A percentile compares a stretch with the other conserved stretches of the same genome.
Conservation (phyloP, 1,140 invertebrate species). For the Macrotrachela quadricornifera region DNA sequence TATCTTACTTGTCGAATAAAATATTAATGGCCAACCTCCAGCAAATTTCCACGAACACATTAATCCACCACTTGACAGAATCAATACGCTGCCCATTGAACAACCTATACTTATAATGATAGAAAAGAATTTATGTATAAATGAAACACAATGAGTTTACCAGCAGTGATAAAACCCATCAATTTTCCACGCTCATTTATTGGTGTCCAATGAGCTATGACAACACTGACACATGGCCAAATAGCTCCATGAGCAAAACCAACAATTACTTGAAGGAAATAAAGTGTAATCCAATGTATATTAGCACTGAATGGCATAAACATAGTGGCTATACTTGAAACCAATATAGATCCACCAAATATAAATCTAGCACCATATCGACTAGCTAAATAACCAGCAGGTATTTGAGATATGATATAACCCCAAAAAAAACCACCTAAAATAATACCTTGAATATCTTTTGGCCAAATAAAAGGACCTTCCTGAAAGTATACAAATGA, state of each 20-base stretch:
- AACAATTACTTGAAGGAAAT: background rate
- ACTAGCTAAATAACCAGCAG: conserved; percentile 25
- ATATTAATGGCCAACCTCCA: conserved; percentile 8
- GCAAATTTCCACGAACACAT: conserved; percentile 3
- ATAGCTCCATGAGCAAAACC: conserved; percentile 11
- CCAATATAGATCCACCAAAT: conserved; percentile 10
- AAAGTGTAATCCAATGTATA: conserved; percentile 2
- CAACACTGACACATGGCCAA: conserved; percentile 14
- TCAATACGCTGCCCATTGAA: background rate
- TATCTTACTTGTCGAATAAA: background rate
- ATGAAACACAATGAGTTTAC: conserved; percentile 2
- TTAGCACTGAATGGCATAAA: conserved; percentile 1
- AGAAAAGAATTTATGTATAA: no score
- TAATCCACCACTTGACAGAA: conserved; percentile 1
- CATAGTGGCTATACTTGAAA: background rate
- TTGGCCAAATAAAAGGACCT: conserved; percentile 25
- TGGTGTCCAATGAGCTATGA: conserved; percentile 23
- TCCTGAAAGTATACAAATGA: conserved; percentile 12
- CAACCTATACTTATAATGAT: no score
- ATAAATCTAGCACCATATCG: conserved; percentile 26
- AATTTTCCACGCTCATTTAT: conserved; percentile 17
- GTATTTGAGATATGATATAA: conserved; percentile 27
- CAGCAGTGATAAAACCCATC: conserved; percentile 17
- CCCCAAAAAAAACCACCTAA: conserved; percentile 30
- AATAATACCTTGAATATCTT: conserved; percentile 22